These are phyloP conservation scores for Aphelenchoides bicaudatus DNA, from an alignment of 2,888 invertebrate genomes.

Conservation along the genomic window DNA sequence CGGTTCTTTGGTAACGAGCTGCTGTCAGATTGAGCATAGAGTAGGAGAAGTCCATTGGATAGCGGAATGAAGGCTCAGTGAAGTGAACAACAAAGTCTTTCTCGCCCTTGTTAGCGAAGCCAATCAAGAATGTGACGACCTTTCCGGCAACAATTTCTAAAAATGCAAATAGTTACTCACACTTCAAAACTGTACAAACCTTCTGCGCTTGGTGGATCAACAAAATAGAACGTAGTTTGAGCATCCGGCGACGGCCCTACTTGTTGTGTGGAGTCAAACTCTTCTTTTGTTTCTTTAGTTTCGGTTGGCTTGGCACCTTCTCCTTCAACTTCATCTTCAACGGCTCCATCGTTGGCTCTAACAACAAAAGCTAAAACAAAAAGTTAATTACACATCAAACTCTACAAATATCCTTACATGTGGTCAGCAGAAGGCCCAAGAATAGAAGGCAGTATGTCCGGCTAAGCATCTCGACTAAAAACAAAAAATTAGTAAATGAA, in stretches of 20 bases:
- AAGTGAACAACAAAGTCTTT: constrained; percentile 85
- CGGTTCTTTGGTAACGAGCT: constrained; percentile 78
- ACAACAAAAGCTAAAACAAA: constrained; percentile 23
- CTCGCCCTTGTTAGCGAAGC: constrained; percentile 88
- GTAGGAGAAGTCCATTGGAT: constrained; percentile 96
- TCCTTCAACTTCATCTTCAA: constrained; percentile 42
- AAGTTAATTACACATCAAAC: not conserved
- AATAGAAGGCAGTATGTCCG: not conserved
- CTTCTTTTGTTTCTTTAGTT: constrained; percentile 37
- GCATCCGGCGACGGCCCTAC: constrained; percentile 78
- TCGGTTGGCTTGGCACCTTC: constrained; percentile 20
- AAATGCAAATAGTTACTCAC: constrained; percentile 13
- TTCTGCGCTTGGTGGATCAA: constrained; percentile 5
- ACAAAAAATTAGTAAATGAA: no score
- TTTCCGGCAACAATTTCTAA: constrained; percentile 84
- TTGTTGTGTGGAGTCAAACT: constrained; percentile 61
- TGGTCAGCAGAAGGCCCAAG: not conserved
- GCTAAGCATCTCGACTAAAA: no score
- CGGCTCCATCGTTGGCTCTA: constrained; percentile 50
- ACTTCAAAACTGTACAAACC: not conserved
- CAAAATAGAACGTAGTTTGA: constrained; percentile 83
- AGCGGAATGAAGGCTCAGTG: constrained; percentile 94
- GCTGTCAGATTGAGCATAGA: constrained; percentile 97
- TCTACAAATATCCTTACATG: not conserved
- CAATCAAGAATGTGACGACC: constrained; percentile 88